phyloP scores from a whole-genome alignment of 2,797 vertebrate genomes.

The Hybognathus amarus region DNA sequence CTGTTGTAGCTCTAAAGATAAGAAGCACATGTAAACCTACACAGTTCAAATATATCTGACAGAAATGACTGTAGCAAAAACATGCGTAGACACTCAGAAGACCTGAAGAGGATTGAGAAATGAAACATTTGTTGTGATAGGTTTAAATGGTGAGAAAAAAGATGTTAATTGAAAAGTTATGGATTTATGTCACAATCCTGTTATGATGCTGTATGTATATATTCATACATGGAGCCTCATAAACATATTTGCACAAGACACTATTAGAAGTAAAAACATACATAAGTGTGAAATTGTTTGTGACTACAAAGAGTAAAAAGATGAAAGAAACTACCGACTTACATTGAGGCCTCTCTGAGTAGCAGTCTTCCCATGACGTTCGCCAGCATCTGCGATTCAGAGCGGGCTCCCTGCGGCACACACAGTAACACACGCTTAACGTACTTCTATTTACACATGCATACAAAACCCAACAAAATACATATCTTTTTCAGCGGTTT shows the following conservation, averaged over 20 bases:
- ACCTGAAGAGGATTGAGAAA: constrained; percentile 13
- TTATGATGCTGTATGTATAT: constrained; percentile 19
- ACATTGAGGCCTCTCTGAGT: constrained; percentile 96
- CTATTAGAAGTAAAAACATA: background rate
- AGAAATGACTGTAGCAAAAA: background rate
- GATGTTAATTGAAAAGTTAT: background rate
- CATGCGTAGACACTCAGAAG: background rate
- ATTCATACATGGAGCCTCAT: constrained; percentile 22
- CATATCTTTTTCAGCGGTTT: fast-evolving
- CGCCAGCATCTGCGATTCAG: constrained; percentile 97
- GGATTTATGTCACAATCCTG: background rate
- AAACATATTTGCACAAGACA: constrained; percentile 2
- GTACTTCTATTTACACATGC: background rate
- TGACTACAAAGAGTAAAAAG: background rate
- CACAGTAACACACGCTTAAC: constrained; percentile 29
- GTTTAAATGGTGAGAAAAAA: background rate
- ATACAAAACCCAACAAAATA: background rate
- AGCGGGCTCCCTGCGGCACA: constrained; percentile 87
- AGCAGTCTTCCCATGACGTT: constrained; percentile 96
- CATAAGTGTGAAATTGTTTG: background rate
- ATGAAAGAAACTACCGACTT: constrained; percentile 66
- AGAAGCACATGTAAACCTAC: background rate
- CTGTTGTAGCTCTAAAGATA: constrained; percentile 10
- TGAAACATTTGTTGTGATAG: background rate
- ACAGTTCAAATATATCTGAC: background rate